Evolutionary conservation across 2,888 invertebrate genomes (phyloP).

Genomic region (Alcis repandata): DNA sequence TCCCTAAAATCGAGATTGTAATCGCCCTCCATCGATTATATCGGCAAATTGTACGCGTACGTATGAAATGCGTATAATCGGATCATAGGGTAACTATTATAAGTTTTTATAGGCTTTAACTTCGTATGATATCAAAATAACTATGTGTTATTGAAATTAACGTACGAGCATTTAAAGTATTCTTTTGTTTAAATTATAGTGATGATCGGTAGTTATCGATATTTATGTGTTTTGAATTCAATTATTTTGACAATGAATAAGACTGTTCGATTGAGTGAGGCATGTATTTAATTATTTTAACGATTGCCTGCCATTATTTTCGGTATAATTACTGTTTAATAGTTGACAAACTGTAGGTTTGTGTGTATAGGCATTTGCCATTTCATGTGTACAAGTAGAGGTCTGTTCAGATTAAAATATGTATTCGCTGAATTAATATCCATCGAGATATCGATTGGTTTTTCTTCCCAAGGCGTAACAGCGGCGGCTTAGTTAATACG

Average conservation of each 20-base stretch:
- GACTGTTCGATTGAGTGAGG: conserved; percentile 79
- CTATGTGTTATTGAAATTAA: conserved; percentile 63
- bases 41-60: conserved; percentile 68
- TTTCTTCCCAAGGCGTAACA: not conserved
- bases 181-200: conserved; percentile 53
- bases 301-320: conserved; percentile 73
- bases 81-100: conserved; percentile 75
- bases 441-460: not conserved
- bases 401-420: conserved; percentile 1
- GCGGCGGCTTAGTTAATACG: too few relatives aligned
- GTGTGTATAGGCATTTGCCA: conserved; percentile 48
- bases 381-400: conserved; percentile 49
- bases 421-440: not conserved
- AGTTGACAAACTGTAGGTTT: conserved; percentile 53
- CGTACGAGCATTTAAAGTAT: conserved; percentile 74
- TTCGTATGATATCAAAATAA: conserved; percentile 64
- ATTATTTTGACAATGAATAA: conserved; percentile 66
- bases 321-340: conserved; percentile 49
- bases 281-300: conserved; percentile 70
- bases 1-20: conserved; percentile 6
- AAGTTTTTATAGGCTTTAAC: conserved; percentile 74
- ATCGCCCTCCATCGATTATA: conserved; percentile 77
- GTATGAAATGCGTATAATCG: conserved; percentile 78
- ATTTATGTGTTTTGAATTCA: conserved; percentile 43
- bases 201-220: conserved; percentile 34